Conservation (phyloP, 2,113 vertebrate species). For the Charadrius vociferus region DNA sequence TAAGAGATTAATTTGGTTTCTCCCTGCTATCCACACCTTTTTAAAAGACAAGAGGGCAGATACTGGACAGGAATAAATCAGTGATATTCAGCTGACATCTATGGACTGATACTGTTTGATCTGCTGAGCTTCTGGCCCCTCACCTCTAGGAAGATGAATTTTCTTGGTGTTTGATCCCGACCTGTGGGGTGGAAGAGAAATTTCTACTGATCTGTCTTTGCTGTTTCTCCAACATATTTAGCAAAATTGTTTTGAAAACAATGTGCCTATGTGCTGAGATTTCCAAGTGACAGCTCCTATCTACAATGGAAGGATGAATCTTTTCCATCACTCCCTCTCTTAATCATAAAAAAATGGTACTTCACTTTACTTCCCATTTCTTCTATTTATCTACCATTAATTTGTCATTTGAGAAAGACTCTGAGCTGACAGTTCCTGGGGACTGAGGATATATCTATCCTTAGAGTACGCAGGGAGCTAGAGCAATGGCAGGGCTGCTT, state of each 20-base stretch:
- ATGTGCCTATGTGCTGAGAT: background rate
- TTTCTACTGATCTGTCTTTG: background rate
- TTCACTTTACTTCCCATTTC: conserved; percentile 25
- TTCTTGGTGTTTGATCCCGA: background rate
- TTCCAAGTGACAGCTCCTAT: background rate
- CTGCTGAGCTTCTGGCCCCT: background rate
- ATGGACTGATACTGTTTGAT: background rate
- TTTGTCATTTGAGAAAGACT: conserved; percentile 28
- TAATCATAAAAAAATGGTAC: background rate
- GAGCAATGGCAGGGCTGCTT: background rate
- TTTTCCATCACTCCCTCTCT: background rate
- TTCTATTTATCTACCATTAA: background rate
- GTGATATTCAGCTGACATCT: background rate
- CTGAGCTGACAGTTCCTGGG: conserved; percentile 5
- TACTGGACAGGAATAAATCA: background rate
- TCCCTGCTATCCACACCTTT: background rate
- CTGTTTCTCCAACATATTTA: background rate
- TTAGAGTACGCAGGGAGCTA: background rate
- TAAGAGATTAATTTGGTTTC: conserved; percentile 4
- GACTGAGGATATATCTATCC: background rate
- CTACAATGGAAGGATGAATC: background rate
- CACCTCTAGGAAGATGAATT: background rate
- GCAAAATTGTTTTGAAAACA: background rate
- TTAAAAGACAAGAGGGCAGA: background rate
- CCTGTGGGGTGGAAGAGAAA: background rate